Base-by-base conservation (phyloP, 2,797 vertebrate genomes). In the Caiman crocodilus region DNA sequence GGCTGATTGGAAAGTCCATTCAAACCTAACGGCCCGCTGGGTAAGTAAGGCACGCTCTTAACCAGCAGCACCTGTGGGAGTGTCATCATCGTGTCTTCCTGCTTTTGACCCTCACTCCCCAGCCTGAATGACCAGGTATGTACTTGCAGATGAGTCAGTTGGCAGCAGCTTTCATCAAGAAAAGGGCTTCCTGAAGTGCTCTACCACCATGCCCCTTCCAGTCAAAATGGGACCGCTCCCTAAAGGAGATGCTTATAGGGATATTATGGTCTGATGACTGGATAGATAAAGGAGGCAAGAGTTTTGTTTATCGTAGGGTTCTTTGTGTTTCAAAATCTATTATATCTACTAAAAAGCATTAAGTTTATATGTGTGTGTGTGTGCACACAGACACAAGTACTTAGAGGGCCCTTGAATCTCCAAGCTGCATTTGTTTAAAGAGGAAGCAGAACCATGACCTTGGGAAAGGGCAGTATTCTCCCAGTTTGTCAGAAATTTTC, bases 221-320 rank as follows among this genome's bases (percentile, higher is more conserved):
- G 42, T 50, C 42, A 50, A 50, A 50, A 50, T 50, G 42, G 42
- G 42, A 50, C 42, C 42, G 10, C 42, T 50, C 11, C 42, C 42
- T 50, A 50, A 50, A 50, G 42, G 42, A 28, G 15, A 23, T 15
- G 2, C 82, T 50, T 11, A 15, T 0, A 26, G 23, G 42, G 18
- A 32, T 35, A 14, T 2, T 4, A 26, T 15, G 25, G 30, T 0
- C 0, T 5, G 55, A 18, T 1, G 30, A 30, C 11, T 56, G 26
- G 73, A 26, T 28, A 16, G 73, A 26, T 28, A 16, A 50, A 75
- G 73, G 17, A 15, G 28, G 25, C 5, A 5, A 14, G 28, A 55
- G 55, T 20, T 4, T 0, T 3, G 58, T n/a, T 11, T 15, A 26
- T 71, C 75, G 35, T 30, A 25, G 32, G 28, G 6, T 6, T 50